Base-by-base conservation (phyloP, 2,113 vertebrate genomes). In the Mungos mungo region DNA sequence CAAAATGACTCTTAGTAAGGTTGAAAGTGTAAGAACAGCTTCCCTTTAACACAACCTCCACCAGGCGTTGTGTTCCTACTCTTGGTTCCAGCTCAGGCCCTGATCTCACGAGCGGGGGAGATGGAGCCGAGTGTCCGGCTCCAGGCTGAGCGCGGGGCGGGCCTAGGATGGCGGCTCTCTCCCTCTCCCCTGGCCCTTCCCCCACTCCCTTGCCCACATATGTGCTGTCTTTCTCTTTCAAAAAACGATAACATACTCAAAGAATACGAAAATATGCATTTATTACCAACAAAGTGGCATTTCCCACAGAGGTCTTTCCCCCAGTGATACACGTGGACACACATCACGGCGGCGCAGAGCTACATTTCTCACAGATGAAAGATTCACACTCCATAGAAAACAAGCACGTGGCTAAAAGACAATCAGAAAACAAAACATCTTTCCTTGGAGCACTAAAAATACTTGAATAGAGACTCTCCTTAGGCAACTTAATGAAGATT, bases 231-330 rank as follows among this genome's bases (percentile, higher is more conserved):
- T 21, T 60, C 57, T 23, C 57, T 9, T 23, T 60, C 57, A 60
- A 60, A 60, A 60, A 60, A 60, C 23, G 19, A 60, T 83, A 82
- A 90, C 15, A 92, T 54, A 95, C 71, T 90, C 80, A 93, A 95
- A 92, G 10, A 66, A 95, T 97, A 97, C 89, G 93, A 98, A 98
- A 98, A 98, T 98, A 97, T 3, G 7, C 71, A 91, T 98, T 98
- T 97, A 97, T 98, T 98, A 96, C 21, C 90, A 97, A 96, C 27
- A 82, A 97, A 97, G 72, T 23, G 82, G 69, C 54, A 93, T 86
- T 96, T 95, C 41, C 71, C 91, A 97, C 76, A 93, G 3, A 72
- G 33, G 25, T 89, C 93, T 96, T 88, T 63, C n/a, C 72, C 41
- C 74, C 66, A 88, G 38, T 93, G 85, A 95, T 31, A 7, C 5